Conservation (phyloP, 2,113 vertebrate species). For the Chloebia gouldiae region DNA sequence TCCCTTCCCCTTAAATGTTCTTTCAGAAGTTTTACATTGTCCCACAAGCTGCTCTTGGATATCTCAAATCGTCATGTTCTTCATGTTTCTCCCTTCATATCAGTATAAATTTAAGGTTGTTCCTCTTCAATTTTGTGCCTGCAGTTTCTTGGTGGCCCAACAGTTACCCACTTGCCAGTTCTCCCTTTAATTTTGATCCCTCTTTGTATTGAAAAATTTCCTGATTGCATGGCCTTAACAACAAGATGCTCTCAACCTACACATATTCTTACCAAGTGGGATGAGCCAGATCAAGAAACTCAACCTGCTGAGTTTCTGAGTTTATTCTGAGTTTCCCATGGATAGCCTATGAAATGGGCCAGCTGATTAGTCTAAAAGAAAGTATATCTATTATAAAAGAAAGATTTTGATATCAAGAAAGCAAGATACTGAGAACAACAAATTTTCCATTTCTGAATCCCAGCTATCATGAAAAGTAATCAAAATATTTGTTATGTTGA, state of each 20-base stretch:
- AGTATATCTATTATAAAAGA: not conserved
- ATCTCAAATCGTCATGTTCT: not conserved
- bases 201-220: not conserved
- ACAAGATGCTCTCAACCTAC: not conserved
- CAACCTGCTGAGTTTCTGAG: not conserved
- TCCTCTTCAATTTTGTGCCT: fast-evolving
- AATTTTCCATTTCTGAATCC: not conserved
- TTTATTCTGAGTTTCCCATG: not conserved
- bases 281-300: not conserved
- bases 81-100: not conserved
- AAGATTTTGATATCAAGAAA: not conserved
- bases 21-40: not conserved
- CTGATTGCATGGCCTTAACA: not conserved
- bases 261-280: not conserved
- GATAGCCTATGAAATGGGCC: not conserved
- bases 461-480: not conserved
- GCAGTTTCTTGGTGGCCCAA: not conserved
- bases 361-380: not conserved
- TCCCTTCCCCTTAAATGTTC: not conserved
- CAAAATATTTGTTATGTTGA: not conserved
- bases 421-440: not conserved
- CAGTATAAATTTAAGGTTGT: not conserved
- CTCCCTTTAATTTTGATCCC: not conserved
- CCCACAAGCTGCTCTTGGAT: not conserved
- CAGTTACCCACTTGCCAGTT: not conserved